A percentile compares a stretch with the other conserved stretches of the same genome.
Evolutionary conservation across 2,797 vertebrate genomes (phyloP).

Genomic region (Epinephelus malabaricus): DNA sequence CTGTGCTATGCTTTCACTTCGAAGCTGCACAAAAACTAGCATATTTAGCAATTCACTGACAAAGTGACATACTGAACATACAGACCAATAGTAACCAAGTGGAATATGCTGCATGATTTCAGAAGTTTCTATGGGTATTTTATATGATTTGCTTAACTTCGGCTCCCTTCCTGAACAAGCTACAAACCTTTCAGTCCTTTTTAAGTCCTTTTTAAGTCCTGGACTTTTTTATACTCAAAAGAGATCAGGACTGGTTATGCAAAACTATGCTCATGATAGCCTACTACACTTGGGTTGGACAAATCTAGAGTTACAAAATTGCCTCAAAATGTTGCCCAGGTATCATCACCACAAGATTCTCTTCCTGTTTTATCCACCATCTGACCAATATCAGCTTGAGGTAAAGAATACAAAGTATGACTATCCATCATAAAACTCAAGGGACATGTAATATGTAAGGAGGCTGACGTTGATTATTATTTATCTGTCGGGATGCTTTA

Average conservation of each 20-base stretch:
- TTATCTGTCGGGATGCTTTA: slow-evolving; percentile 55
- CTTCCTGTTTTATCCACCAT: slow-evolving; percentile 10
- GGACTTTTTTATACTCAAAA: too few relatives aligned
- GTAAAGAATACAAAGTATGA: slow-evolving; percentile 9
- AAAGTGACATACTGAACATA: too few relatives aligned
- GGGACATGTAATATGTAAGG: slow-evolving; percentile 10
- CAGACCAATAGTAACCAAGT: too few relatives aligned
- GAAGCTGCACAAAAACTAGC: too few relatives aligned
- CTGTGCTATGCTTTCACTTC: too few relatives aligned
- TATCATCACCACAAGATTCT: slow-evolving; percentile 31
- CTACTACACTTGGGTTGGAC: not conserved
- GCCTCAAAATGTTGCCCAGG: slow-evolving; percentile 38
- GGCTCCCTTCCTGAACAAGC: too few relatives aligned
- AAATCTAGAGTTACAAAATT: not conserved
- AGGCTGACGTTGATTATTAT: slow-evolving; percentile 14
- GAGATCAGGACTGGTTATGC: not conserved
- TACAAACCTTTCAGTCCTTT: too few relatives aligned
- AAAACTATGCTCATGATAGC: not conserved
- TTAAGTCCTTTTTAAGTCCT: too few relatives aligned
- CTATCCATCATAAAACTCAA: slow-evolving; percentile 14
- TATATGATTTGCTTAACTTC: too few relatives aligned
- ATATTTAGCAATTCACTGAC: too few relatives aligned
- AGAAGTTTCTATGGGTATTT: too few relatives aligned
- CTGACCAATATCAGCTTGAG: slow-evolving; percentile 15
- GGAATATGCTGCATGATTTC: too few relatives aligned